Evolutionary conservation across 2,888 invertebrate species (phyloP).

Genomic region (Elegia similella): DNA sequence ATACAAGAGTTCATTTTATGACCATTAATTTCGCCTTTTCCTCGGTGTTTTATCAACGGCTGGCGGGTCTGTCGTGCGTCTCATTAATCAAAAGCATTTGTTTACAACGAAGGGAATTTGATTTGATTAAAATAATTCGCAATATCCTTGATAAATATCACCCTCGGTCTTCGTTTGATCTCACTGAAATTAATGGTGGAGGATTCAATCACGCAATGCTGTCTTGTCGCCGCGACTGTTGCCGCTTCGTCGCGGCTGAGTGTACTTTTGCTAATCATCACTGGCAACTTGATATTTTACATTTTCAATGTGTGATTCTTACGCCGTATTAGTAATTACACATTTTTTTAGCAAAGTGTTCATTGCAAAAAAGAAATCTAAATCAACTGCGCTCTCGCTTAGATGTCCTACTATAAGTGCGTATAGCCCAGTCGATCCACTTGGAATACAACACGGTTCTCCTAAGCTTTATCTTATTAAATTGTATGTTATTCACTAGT

Average conservation of each 20-base stretch:
- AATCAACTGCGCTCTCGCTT: too few species aligned
- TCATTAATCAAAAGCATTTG: conserved; percentile 83
- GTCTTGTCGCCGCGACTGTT: conserved; percentile 39
- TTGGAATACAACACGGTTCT: too few species aligned
- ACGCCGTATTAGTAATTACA: too few species aligned
- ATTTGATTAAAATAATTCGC: conserved; percentile 82
- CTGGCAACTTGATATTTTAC: neutral
- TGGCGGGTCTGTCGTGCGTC: conserved; percentile 79
- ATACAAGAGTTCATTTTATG: conserved; percentile 82
- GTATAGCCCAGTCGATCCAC: too few species aligned
- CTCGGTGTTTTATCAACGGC: conserved; percentile 79
- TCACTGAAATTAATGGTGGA: conserved; percentile 78
- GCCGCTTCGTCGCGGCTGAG: conserved; percentile 33
- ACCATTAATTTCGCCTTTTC: conserved; percentile 81
- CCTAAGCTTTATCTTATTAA: too few species aligned
- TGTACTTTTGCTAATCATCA: conserved; percentile 2
- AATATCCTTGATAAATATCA: conserved; percentile 83
- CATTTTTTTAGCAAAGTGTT: too few species aligned
- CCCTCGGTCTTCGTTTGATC: conserved; percentile 81
- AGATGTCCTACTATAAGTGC: too few species aligned
- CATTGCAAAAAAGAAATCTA: too few species aligned
- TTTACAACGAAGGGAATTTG: conserved; percentile 82
- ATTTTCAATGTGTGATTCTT: too few species aligned
- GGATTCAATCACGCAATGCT: conserved; percentile 78
- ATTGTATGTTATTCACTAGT: too few species aligned